A percentile compares a stretch with the other conserved stretches of the same genome.
These are phyloP conservation scores for Drosophila baimaii DNA, from an alignment of 1,140 invertebrate species.

Conservation along the genomic window DNA sequence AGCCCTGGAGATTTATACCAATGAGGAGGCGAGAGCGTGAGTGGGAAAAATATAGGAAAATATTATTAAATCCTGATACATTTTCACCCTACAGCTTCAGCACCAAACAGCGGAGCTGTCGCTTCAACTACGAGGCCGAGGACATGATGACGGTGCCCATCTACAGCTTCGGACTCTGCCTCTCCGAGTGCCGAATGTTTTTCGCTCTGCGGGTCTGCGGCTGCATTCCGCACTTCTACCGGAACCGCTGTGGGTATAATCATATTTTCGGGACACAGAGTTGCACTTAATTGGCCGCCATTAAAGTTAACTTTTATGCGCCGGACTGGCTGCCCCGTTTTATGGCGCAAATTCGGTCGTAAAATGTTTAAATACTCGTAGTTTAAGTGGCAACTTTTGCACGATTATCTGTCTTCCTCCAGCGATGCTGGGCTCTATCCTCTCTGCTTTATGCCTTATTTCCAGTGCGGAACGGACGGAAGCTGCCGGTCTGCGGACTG, in stretches of 20 bases:
- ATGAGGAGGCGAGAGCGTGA: conserved; percentile 78
- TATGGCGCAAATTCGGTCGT: conserved; percentile 60
- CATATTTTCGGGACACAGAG: conserved; percentile 68
- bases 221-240: conserved; percentile 88
- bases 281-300: conserved; percentile 75
- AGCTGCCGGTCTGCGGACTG: conserved; percentile 85
- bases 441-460: conserved; percentile 12
- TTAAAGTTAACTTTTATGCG: conserved; percentile 77
- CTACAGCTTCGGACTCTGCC: conserved; percentile 88
- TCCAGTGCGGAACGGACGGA: conserved; percentile 84
- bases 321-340: conserved; percentile 47
- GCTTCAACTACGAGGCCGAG: conserved; percentile 87
- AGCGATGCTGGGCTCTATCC: not conserved
- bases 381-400: conserved; percentile 62
- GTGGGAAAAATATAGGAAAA: conserved; percentile 1
- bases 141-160: conserved; percentile 86
- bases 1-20: conserved; percentile 84
- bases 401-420: conserved; percentile 31
- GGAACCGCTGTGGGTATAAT: conserved; percentile 72
- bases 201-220: conserved; percentile 86
- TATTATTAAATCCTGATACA: not conserved
- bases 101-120: conserved; percentile 87
- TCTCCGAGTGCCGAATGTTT: conserved; percentile 87
- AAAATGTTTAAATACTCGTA: conserved; percentile 70
- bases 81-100: conserved; percentile 85